Base-by-base conservation (phyloP, 2,888 invertebrate genomes). In the Drosophila prolongata region DNA sequence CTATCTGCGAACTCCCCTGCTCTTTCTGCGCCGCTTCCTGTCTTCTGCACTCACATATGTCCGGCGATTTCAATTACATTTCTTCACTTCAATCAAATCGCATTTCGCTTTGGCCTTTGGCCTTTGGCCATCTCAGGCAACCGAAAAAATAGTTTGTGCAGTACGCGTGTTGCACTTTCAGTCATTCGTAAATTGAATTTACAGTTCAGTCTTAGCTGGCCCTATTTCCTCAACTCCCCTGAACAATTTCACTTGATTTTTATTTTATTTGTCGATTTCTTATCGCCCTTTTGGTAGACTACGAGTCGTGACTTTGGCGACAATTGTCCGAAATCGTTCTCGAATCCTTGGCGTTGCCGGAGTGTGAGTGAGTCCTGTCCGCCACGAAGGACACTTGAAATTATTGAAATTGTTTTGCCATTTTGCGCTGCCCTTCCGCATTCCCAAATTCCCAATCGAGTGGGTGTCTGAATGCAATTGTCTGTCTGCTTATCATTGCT, bases 331-430 rank as follows among this genome's bases (percentile, higher is more conserved):
- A n/a, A 66, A 66, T 56, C 69, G 68, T 38, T 50, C 43, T 68
- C 43, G 38, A 27, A 60, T 42, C 71, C 37, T 38, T 59, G 73
- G 67, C 24, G 24, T 24, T 24, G 24, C 24, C 24, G 24, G 58
- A 37, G 34, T 58, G 67, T 58, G 67, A 64, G 47, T 61, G 69
- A 54, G 73, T 71, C 47, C 71, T 79, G 80, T 64, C 61, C 56
- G 78, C 79, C 85, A 77, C 80, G 86, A 84, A 82, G 89, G 77
- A 86, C 89, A 89, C 85, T 85, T 82, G 80, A 86, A 89, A 89
- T 89, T 86, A 86, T 86, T 89, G 85, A 86, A 89, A 86, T 86
- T 86, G 85, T 86, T 86, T 79, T 86, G 88, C 83, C 86, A 80
- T 75, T 84, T 88, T 76, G 52, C 66, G 73, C 69, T 69, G 72